phyloP scores from a whole-genome alignment of 92 coral and sea anemone species.

The Epizoanthus stellaris region DNA sequence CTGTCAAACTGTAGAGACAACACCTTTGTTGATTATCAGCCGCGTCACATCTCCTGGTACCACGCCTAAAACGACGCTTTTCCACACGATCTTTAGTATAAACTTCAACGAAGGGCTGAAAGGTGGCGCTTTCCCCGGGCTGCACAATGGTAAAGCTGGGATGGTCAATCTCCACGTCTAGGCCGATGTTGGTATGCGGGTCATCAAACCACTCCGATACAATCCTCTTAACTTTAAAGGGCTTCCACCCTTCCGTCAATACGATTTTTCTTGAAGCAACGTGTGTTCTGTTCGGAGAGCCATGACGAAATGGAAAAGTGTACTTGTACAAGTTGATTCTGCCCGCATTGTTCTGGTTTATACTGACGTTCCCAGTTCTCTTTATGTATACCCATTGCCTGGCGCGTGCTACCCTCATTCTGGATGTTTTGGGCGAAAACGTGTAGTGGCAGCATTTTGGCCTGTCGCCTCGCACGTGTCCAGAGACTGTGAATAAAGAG shows the following conservation, averaged over 20 bases:
- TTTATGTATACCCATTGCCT: conserved; percentile 54
- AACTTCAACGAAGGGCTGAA: conserved; percentile 62
- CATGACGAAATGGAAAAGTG: conserved; percentile 26
- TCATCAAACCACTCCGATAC: conserved; percentile 52
- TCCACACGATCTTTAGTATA: conserved; percentile 39
- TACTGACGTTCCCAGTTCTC: conserved; percentile 20
- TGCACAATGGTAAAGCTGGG: conserved; percentile 21
- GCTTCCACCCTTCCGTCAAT: conserved; percentile 42
- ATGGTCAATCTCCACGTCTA: conserved; percentile 56
- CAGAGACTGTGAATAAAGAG: conserved; percentile 25
- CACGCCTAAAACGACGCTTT: conserved; percentile 38
- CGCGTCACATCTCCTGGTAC: conserved; percentile 35
- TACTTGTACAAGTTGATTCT: conserved; percentile 53
- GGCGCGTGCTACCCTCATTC: conserved; percentile 54
- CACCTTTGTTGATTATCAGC: conserved; percentile 48
- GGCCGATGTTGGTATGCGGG: conserved; percentile 52
- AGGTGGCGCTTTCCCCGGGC: conserved; percentile 28
- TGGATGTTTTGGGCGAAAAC: conserved; percentile 42
- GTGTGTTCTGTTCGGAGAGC: conserved; percentile 39
- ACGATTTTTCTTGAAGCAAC: conserved; percentile 46
- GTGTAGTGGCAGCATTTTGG: conserved; percentile 57
- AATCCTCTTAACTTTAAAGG: conserved; percentile 51
- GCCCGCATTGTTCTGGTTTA: conserved; percentile 5
- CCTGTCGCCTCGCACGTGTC: conserved; percentile 25
- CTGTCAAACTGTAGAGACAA: conserved; percentile 48